Base-by-base conservation (phyloP, 2,888 invertebrate species). In the Ormyrus nitidulus region DNA sequence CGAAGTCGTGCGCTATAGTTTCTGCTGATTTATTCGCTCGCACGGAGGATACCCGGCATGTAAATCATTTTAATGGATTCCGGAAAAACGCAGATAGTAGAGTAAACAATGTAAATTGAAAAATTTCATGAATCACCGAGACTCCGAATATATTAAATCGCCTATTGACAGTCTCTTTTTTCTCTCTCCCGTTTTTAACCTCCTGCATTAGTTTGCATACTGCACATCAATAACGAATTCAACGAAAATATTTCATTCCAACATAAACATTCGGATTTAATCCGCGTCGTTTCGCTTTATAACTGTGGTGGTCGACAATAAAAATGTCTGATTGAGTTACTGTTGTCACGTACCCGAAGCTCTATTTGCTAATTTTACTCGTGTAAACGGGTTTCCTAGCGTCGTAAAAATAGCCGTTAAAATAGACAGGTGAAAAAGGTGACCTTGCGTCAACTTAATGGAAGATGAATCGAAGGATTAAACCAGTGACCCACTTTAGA, bases 1-100 rank as follows among this genome's bases (percentile, higher is more conserved):
- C 13, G 8, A 19, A 19, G 19, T 6, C 9, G 19, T 19, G 19
- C 19, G 11, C 59, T 19, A 64, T 64, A 49, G 11, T 59, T 59
- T 4, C 19, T n/a, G 46, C 44, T 49, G 62, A 64, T 64, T 56
- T 48, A 73, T 53, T 46, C 73, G 11, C 19, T 46, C 46, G 58
- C 58, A 56, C 46, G 65, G 59, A 58, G 56, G 9, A 19, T 6
- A 58, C 6, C 0, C 13, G 46, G 11, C 34, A 66, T 66, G 65
- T 51, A 66, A 75, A 75, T 68, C 66, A 59, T 75, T 49, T 59
- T 75, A 59, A 75, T 66, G 59, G 66, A 59, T 66, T 59, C 44
- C 59, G 51, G 66, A 75, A 75, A 19, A 66, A 75, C 49, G 53
- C 34, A 6, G 58, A 58, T 64, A 11, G 56, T 46, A 10, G 51